Base-by-base conservation (phyloP, 2,888 invertebrate species). In the Aporophyla nigra region DNA sequence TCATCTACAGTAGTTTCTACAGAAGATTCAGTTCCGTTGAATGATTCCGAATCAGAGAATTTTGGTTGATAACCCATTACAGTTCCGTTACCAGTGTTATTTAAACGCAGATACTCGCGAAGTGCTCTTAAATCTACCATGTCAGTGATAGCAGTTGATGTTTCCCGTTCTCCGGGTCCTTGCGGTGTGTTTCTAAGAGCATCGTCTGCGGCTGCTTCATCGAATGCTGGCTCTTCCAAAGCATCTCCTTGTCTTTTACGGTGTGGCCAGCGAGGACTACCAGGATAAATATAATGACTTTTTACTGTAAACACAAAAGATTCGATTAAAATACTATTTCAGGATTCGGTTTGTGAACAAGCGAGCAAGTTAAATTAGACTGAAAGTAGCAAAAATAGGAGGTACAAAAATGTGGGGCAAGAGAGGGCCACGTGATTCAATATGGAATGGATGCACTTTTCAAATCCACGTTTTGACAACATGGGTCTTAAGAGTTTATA, bases 291-390 rank as follows among this genome's bases (percentile, higher is more conserved):
- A 59, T 72, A 74, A 56, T 71, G 83, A 19, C 63, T 58, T 10
- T 43, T 76, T 12, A 83, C 85, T 85, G 82, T 21, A 82, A 84
- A 54, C 9, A 74, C 3, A 54, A 61, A 43, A 14, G 5, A 5
- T n/a, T 9, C 0, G 14, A 54, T 63, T 14, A 51, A 53, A 71
- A 33, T 9, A 27, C 9, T 46, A 24, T 59, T 7, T 46, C 61
- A 6, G 6, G 10, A 21, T 53, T 16, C 21, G 19, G 46, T 24
- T 33, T 21, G 33, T 12, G 24, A 71, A 43, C 61, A 1, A 33
- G 16, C 21, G 5, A 33, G n/a, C 2, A 10, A 49, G n/a, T 33
- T 19, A 12, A 40, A 19, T 19, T 14, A 51, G 19, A 40, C 2
- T 0, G 6, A 14, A 33, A 65, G 2, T 16, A 21, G 10, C 49